Evolutionary conservation across 2,888 invertebrate genomes (phyloP).

Genomic region (Cremastinae sp.): DNA sequence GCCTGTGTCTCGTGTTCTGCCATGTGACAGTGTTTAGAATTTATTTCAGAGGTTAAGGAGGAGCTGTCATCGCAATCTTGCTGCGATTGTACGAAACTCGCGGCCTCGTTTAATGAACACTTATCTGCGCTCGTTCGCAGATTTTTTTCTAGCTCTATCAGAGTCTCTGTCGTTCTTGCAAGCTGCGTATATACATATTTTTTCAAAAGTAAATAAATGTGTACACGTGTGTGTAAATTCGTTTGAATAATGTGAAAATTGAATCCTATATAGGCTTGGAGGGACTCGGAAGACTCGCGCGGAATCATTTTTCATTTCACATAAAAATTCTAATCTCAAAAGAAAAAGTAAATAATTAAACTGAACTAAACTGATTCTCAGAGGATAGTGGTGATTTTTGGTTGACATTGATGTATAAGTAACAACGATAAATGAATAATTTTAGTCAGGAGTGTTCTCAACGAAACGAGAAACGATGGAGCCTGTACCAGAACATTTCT

Average conservation of each 20-base stretch:
- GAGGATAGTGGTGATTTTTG: too few relatives aligned
- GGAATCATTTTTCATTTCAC: not conserved
- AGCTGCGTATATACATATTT: constrained; percentile 71
- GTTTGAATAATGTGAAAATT: not conserved
- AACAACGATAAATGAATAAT: too few relatives aligned
- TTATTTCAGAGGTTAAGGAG: constrained; percentile 74
- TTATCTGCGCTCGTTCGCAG: constrained; percentile 74
- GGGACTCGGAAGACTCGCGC: too few relatives aligned
- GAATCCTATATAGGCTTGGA: not conserved
- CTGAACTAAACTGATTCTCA: too few relatives aligned
- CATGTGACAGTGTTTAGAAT: constrained; percentile 75
- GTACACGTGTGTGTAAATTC: constrained; percentile 58
- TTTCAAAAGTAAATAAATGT: constrained; percentile 26
- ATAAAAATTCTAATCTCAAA: too few relatives aligned
- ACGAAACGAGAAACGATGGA: too few relatives aligned
- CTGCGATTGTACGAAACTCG: constrained; percentile 72
- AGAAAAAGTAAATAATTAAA: too few relatives aligned
- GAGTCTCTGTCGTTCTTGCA: constrained; percentile 71
- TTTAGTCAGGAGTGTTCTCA: too few relatives aligned
- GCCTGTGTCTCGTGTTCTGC: constrained; percentile 74
- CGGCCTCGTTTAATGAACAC: constrained; percentile 71
- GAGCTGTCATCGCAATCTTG: constrained; percentile 74
- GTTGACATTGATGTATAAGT: too few relatives aligned
- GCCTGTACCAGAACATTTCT: constrained; percentile 51
- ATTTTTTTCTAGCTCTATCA: constrained; percentile 75